Conservation (phyloP, 1,140 invertebrate species). For the Drosophila tani region DNA sequence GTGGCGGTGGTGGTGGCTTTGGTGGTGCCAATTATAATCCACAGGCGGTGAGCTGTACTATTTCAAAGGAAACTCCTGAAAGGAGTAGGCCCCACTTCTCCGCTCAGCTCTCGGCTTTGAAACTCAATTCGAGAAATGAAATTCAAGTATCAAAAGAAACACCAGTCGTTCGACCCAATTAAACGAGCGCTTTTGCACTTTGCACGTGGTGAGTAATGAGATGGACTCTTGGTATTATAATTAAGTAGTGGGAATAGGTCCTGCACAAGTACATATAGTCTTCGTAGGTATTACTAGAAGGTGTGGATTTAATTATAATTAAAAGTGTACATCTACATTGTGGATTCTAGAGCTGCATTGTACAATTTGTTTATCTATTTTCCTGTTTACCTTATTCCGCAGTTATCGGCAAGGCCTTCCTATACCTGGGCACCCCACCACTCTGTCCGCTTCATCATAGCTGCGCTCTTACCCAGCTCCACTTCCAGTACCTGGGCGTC, state of each 20-base stretch:
- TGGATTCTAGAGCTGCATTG: too few species aligned
- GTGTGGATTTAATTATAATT: too few species aligned
- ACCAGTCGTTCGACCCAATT: conserved; percentile 55
- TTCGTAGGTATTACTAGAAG: too few species aligned
- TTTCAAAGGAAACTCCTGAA: conserved; percentile 5
- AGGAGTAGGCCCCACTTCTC: conserved; percentile 8
- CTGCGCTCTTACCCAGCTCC: conserved; percentile 17
- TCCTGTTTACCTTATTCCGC: not conserved
- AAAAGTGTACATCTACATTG: too few species aligned
- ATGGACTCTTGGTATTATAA: not conserved
- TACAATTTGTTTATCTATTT: not conserved
- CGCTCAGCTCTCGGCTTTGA: conserved; percentile 13
- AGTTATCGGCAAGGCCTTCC: conserved; percentile 46
- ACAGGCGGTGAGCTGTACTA: conserved; percentile 11
- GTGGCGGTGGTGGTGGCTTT: conserved; percentile 23
- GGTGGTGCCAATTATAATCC: conserved; percentile 52
- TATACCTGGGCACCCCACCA: conserved; percentile 51
- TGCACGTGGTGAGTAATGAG: conserved; percentile 46
- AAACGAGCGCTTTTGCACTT: conserved; percentile 40
- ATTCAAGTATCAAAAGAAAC: conserved; percentile 76
- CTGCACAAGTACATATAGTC: not conserved
- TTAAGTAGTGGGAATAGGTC: not conserved
- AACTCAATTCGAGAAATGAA: conserved; percentile 64
- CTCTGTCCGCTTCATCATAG: conserved; percentile 39
- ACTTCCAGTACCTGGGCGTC: conserved; percentile 24